These are phyloP conservation scores for Dascyllus trimaculatus DNA, from an alignment of 2,113 vertebrate species.

Conservation along the genomic window DNA sequence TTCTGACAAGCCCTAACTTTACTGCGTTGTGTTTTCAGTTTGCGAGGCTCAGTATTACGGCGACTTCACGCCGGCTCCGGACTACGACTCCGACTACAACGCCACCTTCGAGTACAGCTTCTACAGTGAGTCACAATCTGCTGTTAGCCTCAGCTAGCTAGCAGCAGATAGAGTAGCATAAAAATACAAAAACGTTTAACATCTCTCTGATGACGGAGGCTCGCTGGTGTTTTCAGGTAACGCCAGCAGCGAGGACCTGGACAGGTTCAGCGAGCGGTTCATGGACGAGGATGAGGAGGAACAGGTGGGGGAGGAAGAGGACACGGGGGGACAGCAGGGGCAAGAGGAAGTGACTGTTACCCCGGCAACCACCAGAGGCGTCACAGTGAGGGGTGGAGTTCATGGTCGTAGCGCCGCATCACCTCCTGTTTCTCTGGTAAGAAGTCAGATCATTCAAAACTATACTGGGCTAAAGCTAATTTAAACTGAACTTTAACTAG, in stretches of 20 bases:
- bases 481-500: neutral
- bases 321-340: neutral
- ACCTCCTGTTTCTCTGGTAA: slow-evolving; percentile 36
- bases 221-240: slow-evolving; percentile 43
- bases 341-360: neutral
- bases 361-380: neutral
- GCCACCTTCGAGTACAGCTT: slow-evolving; percentile 60
- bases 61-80: slow-evolving; percentile 4
- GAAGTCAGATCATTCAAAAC: neutral
- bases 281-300: neutral
- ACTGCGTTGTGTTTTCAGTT: slow-evolving; percentile 21
- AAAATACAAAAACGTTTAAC: too few relatives aligned
- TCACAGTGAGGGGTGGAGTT: neutral
- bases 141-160: too few relatives aligned
- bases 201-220: neutral
- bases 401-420: neutral
- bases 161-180: too few relatives aligned
- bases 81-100: slow-evolving; percentile 57
- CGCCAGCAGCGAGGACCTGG: slow-evolving; percentile 46
- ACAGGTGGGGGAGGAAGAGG: neutral
- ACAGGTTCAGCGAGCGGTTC: slow-evolving; percentile 12
- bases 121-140: slow-evolving; percentile 59
- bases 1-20: neutral
- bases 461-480: too few relatives aligned
- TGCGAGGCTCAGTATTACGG: slow-evolving; percentile 12